Base-by-base conservation (phyloP, 1,140 invertebrate genomes). In the Rhizoglyphus robini region DNA sequence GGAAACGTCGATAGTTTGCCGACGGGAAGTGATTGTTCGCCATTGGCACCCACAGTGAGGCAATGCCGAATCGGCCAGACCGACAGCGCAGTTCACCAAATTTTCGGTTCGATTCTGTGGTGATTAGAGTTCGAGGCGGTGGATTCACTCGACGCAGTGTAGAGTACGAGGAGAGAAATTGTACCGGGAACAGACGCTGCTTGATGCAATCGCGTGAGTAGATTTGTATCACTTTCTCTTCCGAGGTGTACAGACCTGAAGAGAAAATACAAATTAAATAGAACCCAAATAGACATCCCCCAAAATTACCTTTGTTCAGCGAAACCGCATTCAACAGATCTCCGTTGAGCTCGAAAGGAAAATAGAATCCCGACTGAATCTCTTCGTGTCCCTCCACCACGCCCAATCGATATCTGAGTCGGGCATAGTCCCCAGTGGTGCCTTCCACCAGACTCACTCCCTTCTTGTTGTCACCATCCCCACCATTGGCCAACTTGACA, bases 261-360 rank as follows among this genome's bases (percentile, higher is more conserved):
- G n/a, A n/a, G 25, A 29, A 46, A 46, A 46, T 15, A 46, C 4
- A 60, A 41, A 60, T 8, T 48, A 5, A 5, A 34, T 60, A 60
- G 30, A 11, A 29, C 25, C 30, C 69, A 79, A 81, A 62, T 31
- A 59, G 5, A 60, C 92, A n/a, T n/a, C n/a, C n/a, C n/a, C n/a
- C n/a, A n/a, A n/a, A n/a, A n/a, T n/a, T n/a, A n/a, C n/a, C 92
- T 77, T 96, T 96, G 70, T 93, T 86, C 74, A 96, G 93, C 77
- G 88, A 94, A 15, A 96, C 82, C 46, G 90, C 95, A 78, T 96
- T 88, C 23, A 97, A 79, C 75, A 90, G 92, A 76, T 96, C 93
- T 72, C 86, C 86, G 75, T 98, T 99, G 23, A 83, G 84, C 78
- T 99, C 94, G 54, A 98, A 77, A 15, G 96, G 95, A 69, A 96